Conservation (phyloP, 1,140 invertebrate species). For the Drosophila novamexicana region DNA sequence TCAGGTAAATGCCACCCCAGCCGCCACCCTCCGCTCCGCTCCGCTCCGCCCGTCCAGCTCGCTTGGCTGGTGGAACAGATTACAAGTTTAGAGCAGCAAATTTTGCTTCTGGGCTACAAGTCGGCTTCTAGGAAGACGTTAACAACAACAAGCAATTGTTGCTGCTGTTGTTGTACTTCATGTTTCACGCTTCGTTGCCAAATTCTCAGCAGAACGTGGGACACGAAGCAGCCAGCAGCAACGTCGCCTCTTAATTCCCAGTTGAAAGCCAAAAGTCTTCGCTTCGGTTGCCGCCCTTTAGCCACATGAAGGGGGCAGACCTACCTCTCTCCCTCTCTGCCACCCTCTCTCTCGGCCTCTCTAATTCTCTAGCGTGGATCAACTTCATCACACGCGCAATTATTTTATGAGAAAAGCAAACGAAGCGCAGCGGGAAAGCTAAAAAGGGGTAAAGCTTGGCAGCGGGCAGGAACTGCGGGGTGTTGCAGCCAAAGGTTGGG, state of each 20-base stretch:
- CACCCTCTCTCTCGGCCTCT: conserved; percentile 1
- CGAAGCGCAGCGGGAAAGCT: conserved; percentile 50
- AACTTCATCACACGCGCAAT: conserved; percentile 78
- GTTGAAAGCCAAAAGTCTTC: conserved; percentile 69
- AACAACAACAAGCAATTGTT: conserved; percentile 32
- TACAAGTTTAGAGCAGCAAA: conserved; percentile 39
- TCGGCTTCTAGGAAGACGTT: conserved; percentile 42
- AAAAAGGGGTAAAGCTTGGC: conserved; percentile 2
- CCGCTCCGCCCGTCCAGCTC: not conserved
- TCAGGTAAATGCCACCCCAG: conserved; percentile 10
- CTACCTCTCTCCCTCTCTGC: not conserved
- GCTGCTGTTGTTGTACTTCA: conserved; percentile 46
- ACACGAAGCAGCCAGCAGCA: conserved; percentile 19
- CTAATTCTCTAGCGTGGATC: conserved; percentile 36
- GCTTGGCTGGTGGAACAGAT: conserved; percentile 23
- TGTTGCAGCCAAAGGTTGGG: conserved; percentile 8
- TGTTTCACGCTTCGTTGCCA: conserved; percentile 78
- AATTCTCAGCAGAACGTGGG: conserved; percentile 73
- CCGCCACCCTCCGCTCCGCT: not conserved
- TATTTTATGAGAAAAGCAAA: conserved; percentile 80
- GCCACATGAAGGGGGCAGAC: not conserved
- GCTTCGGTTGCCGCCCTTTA: conserved; percentile 37
- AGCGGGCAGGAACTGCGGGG: not conserved
- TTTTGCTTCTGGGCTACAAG: conserved; percentile 47
- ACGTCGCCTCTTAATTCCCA: conserved; percentile 50